Percentiles rank a stretch among this genome's conserved stretches.
phyloP scores from a whole-genome alignment of 2,888 invertebrate genomes.

The Alviniconcha strummeri region DNA sequence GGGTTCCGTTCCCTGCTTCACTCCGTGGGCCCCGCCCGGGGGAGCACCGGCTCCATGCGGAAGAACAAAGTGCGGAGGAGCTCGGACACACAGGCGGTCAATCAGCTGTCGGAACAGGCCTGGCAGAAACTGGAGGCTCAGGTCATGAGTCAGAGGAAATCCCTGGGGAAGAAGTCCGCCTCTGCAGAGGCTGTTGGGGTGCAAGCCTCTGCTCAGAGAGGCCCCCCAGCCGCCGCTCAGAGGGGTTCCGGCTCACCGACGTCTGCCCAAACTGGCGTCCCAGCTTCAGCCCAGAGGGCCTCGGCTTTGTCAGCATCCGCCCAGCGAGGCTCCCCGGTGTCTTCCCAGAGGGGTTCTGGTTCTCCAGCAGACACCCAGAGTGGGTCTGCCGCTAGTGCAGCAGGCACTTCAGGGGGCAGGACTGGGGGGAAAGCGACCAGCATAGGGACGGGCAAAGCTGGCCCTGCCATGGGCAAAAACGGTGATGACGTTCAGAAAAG shows the following conservation, averaged over 20 bases:
- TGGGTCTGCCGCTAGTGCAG: not conserved
- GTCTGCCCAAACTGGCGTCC: conserved; percentile 34
- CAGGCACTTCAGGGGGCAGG: too few species aligned
- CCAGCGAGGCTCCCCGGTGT: too few species aligned
- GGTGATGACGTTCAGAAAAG: not conserved
- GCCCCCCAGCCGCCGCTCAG: not conserved
- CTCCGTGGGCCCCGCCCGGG: not conserved
- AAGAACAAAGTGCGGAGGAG: not conserved
- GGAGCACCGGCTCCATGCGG: conserved; percentile 17
- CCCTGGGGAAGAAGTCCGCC: not conserved
- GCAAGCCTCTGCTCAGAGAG: too few species aligned
- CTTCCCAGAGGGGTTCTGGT: not conserved
- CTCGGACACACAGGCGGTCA: conserved; percentile 7
- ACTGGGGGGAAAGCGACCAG: not conserved
- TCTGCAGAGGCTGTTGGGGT: not conserved
- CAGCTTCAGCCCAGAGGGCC: not conserved
- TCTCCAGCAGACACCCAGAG: not conserved
- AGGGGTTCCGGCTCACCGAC: conserved; percentile 30
- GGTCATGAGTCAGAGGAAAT: not conserved
- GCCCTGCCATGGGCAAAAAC: not conserved
- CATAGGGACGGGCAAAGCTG: not conserved
- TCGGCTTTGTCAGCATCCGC: not conserved
- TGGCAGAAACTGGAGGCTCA: conserved; percentile 24
- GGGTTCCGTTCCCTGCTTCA: conserved; percentile 1
- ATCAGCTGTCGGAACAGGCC: conserved; percentile 19